Evolutionary conservation across 2,888 invertebrate genomes (phyloP).

Genomic region (Dryadula phaetusa): DNA sequence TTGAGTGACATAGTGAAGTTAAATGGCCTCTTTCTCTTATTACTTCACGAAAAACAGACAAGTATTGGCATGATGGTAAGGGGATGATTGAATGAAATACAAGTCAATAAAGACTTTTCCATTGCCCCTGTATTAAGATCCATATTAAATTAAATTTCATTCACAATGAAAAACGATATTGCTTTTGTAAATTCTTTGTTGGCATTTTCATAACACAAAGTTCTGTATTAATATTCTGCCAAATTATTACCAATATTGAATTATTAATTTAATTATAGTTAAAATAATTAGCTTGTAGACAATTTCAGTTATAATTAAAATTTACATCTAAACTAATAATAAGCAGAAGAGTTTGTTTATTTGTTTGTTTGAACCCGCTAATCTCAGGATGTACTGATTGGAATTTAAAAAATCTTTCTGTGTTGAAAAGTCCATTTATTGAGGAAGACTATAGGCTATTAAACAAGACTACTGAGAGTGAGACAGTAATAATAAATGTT

Average conservation of each 20-base stretch:
- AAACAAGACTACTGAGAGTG: too few species aligned
- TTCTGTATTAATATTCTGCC: background rate
- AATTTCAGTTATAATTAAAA: too few species aligned
- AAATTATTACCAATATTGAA: background rate
- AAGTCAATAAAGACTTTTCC: background rate
- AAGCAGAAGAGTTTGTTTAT: too few species aligned
- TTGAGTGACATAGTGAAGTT: background rate
- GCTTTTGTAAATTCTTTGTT: background rate
- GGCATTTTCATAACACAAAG: background rate
- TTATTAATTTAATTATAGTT: too few species aligned
- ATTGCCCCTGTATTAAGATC: background rate
- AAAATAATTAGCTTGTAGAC: too few species aligned
- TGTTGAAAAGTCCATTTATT: too few species aligned
- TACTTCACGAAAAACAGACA: background rate
- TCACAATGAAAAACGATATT: background rate
- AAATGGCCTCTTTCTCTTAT: background rate
- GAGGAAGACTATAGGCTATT: too few species aligned
- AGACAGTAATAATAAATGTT: too few species aligned
- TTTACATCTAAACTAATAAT: too few species aligned
- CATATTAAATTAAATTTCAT: constrained; percentile 11
- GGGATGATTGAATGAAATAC: background rate
- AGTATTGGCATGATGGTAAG: background rate
- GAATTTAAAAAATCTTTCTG: too few species aligned
- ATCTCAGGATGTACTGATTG: too few species aligned
- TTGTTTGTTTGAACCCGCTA: too few species aligned